phyloP scores from a whole-genome alignment of 2,888 invertebrate species.

The Hedychridium roseum region DNA sequence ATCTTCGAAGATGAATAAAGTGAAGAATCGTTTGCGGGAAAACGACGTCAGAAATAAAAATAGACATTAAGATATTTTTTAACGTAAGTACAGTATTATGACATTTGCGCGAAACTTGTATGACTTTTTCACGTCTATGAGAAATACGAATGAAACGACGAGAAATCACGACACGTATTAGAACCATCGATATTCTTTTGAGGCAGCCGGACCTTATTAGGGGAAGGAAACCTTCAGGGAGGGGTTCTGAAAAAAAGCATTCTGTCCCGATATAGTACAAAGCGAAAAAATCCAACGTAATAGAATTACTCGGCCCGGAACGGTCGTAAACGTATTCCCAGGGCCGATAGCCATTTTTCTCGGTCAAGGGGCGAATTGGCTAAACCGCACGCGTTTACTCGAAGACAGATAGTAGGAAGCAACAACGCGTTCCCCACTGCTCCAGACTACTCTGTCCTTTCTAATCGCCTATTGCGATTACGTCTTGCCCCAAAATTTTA shows the following conservation, averaged over 20 bases:
- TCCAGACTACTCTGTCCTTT: too few species aligned
- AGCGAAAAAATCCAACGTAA: slow-evolving; percentile 61
- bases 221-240: slow-evolving; percentile 45
- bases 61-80: too few species aligned
- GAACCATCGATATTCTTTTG: slow-evolving; percentile 29
- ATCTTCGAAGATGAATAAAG: too few species aligned
- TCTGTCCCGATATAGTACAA: slow-evolving; percentile 52
- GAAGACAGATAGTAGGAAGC: slow-evolving; percentile 58
- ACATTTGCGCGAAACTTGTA: too few species aligned
- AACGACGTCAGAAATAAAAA: too few species aligned
- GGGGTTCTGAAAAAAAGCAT: slow-evolving; percentile 31
- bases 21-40: too few species aligned
- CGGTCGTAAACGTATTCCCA: slow-evolving; percentile 64
- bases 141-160: background rate
- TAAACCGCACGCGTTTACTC: slow-evolving; percentile 57
- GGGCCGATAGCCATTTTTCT: slow-evolving; percentile 63
- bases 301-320: slow-evolving; percentile 62
- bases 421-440: slow-evolving; percentile 31
- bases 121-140: too few species aligned
- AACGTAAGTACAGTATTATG: too few species aligned
- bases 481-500: too few species aligned
- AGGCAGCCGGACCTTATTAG: slow-evolving; percentile 48
- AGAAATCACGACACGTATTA: slow-evolving; percentile 10
- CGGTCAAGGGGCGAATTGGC: slow-evolving; percentile 62
- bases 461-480: too few species aligned